Evolutionary conservation across 2,888 invertebrate genomes (phyloP), one percentile per base, ranked within the genome.

Genomic region (Cantharis nigra): DNA sequence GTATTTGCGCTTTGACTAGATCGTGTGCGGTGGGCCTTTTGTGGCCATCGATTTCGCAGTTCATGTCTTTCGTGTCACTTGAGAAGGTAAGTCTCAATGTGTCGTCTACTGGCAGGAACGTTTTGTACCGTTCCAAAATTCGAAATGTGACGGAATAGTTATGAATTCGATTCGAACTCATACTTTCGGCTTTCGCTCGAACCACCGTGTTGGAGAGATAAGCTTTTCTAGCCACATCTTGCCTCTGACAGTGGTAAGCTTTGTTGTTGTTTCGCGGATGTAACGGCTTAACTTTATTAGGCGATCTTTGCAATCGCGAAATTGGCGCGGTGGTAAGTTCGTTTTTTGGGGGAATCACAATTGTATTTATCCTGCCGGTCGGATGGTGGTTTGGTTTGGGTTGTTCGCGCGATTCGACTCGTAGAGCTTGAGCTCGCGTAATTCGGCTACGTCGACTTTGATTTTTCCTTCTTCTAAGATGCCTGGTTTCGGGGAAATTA

Each of bases 121-220:
- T 91, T 87, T 94, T 94, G 87, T 91, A 91, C 81, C 91, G 90
- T 80, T 91, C 89, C 82, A 91, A 89, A 82, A 94, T 92, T 86
- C 91, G 92, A 87, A 94, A 92, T 78, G 93, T 92, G 82, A 92
- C 93, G 80, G 91, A 91, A 87, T 92, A 93, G 84, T 91, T 91
- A 74, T 90, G 88, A 71, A 90, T 90, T 71, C 91, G 89, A 82
- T 90, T 88, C 73, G 90, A 89, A 82, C 92, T 91, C 90, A 92
- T 91, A 81, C 93, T 92, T 80, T 91, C 86, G 77, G 92, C 92
- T 85, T 91, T 92, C 78, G 92, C 93, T 86, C 91, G 91, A 87
- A 94, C 92, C 70, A 94, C 92, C 74, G 92, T 92, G 81, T 92
- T 91, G 80, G 93, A 93, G 80, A 91, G 89, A 87, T 89, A 92